Conservation (phyloP, 2,797 vertebrate species). For the Lagothrix lagotricha region DNA sequence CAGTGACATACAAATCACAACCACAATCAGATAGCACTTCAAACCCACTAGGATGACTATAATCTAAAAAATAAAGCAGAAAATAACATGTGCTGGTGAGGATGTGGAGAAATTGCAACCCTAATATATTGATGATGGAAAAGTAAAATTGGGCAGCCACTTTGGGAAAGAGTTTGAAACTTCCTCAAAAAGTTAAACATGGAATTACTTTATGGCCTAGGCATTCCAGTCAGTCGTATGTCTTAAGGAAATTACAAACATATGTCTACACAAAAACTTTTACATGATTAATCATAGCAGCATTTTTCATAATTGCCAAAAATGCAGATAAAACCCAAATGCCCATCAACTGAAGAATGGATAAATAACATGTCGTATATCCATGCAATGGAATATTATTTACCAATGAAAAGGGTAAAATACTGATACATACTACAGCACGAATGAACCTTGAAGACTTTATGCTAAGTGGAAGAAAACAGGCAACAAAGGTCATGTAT, state of each 20-base stretch:
- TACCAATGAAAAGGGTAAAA: background rate
- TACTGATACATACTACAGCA: background rate
- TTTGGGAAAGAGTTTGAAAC: background rate
- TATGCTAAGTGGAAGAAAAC: background rate
- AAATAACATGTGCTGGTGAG: background rate
- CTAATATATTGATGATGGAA: background rate
- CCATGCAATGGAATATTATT: background rate
- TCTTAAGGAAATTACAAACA: background rate
- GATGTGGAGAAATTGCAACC: background rate
- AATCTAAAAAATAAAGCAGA: background rate
- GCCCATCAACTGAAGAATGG: background rate
- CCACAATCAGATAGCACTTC: background rate
- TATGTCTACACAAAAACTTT: background rate
- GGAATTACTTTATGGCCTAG: background rate
- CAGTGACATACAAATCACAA: background rate
- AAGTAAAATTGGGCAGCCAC: background rate
- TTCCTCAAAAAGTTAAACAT: background rate
- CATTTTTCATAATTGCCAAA: background rate
- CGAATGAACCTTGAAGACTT: background rate
- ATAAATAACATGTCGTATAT: background rate
- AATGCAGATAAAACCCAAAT: background rate
- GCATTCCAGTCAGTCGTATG: background rate
- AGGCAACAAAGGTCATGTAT: background rate
- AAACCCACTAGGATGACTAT: background rate
- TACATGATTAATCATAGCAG: background rate